Percentiles rank a stretch among this genome's conserved stretches.
Conservation (phyloP, 2,797 vertebrate species). For the Nasua narica region DNA sequence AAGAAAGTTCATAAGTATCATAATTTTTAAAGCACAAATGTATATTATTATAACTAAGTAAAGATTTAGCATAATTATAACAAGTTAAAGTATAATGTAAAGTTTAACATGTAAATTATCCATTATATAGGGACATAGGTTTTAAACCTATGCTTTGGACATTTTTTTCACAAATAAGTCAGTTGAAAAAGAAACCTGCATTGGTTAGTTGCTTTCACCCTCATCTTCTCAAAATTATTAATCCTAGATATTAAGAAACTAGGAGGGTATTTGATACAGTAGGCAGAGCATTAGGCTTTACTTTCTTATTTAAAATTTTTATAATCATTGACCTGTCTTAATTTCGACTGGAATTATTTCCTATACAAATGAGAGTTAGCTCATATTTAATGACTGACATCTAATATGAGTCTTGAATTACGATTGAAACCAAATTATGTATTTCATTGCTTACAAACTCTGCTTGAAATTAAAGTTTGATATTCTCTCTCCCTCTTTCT, state of each 20-base stretch:
- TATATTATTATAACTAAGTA: not conserved
- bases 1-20: constrained; percentile 41
- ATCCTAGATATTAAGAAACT: not conserved
- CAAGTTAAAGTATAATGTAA: not conserved
- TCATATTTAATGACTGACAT: not conserved
- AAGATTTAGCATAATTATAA: not conserved
- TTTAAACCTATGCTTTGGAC: not conserved
- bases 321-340: constrained; percentile 40
- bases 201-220: not conserved
- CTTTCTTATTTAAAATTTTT: constrained; percentile 52
- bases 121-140: not conserved
- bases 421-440: not conserved
- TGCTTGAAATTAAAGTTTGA: constrained; percentile 28
- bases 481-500: not conserved
- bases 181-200: not conserved
- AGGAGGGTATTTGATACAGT: not conserved
- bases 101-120: constrained; percentile 10
- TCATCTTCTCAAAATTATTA: constrained; percentile 28
- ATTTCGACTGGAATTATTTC: constrained; percentile 61
- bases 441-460: not conserved
- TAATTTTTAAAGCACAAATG: constrained; percentile 9
- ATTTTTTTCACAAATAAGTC: constrained; percentile 21
- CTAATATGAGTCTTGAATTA: not conserved
- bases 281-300: not conserved
- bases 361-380: constrained; percentile 24